Evolutionary conservation across 2,888 invertebrate species (phyloP), one percentile per base, ranked within the genome.

Genomic region (Clepsis dumicolana): DNA sequence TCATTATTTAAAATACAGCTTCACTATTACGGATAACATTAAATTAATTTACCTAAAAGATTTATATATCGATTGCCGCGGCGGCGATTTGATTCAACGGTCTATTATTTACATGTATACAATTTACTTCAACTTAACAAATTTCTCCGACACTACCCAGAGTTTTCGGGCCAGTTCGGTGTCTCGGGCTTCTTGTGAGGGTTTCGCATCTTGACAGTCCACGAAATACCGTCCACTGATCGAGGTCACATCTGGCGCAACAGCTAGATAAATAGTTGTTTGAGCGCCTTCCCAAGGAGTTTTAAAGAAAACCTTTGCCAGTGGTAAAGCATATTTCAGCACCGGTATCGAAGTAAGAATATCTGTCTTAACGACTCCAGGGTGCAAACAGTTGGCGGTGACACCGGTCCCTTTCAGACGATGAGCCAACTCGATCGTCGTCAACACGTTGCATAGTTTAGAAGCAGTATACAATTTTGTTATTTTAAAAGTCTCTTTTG

Each of bases 351-450:
- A 18, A 1, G 8, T 32, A n/a, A 64, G 35, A 7, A 59, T 96
- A 35, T 95, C 96, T 0, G 96, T 96, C 75, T 95, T 94, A 44
- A 97, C 96, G 86, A 96, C 94, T 29, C 98, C 98, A 0, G 98
- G 98, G 89, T 98, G 97, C 63, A 98, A 89, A 77, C 96, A 96
- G 82, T 98, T 97, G 0, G 94, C 96, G 0, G 96, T 97, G 0
- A 97, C 95, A 21, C 95, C 95, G 1, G 96, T 95, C 2, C 95
- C 96, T 80, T 96, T 94, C 61, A 97, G 84, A 64, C 95, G 94
- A 64, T 94, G 93, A 3, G 96, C 95, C 71, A 97, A 85, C 86
- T 97, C 97, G 29, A 94, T 83, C 0, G 96, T 95, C 80, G 96
- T 97, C 66, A 95, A 94, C 71, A 97, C 95, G 77, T 97, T 97